Evolutionary conservation across 2,113 vertebrate species (phyloP).

Genomic region (Gracilinanus agilis): DNA sequence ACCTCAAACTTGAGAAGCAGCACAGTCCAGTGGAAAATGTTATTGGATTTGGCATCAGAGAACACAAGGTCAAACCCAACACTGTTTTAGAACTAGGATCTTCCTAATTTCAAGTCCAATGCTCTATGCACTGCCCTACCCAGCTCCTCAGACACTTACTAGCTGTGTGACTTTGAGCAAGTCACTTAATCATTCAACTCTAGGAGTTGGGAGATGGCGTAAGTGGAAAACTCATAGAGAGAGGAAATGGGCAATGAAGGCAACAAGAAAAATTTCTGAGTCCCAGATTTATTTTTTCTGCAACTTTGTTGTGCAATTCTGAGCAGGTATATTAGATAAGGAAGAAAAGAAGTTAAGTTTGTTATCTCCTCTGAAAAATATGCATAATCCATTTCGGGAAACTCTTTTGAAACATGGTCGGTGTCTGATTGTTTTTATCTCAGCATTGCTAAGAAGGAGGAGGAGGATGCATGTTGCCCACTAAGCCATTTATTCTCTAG

Average conservation of each 20-base stretch:
- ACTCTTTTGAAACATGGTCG: background rate
- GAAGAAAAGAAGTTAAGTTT: background rate
- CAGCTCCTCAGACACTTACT: background rate
- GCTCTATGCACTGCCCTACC: too few relatives aligned
- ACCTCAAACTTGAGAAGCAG: background rate
- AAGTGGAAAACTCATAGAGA: background rate
- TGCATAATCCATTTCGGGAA: background rate
- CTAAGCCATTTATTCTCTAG: background rate
- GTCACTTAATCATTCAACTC: background rate
- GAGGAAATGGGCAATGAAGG: background rate
- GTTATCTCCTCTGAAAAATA: background rate
- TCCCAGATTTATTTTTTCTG: background rate
- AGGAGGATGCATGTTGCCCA: background rate
- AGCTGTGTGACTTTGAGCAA: background rate
- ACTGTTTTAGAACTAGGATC: background rate
- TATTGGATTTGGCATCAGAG: background rate
- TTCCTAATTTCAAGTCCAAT: background rate
- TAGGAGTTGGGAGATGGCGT: background rate
- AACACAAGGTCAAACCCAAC: too few relatives aligned
- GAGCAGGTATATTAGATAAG: background rate
- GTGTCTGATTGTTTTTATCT: background rate
- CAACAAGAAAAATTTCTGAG: background rate
- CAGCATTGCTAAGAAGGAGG: background rate
- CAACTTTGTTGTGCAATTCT: background rate
- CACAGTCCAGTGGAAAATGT: background rate